Evolutionary conservation across 1,140 invertebrate species (phyloP), one percentile per base, ranked within the genome.

Genomic region (Drosophila trapezifrons): DNA sequence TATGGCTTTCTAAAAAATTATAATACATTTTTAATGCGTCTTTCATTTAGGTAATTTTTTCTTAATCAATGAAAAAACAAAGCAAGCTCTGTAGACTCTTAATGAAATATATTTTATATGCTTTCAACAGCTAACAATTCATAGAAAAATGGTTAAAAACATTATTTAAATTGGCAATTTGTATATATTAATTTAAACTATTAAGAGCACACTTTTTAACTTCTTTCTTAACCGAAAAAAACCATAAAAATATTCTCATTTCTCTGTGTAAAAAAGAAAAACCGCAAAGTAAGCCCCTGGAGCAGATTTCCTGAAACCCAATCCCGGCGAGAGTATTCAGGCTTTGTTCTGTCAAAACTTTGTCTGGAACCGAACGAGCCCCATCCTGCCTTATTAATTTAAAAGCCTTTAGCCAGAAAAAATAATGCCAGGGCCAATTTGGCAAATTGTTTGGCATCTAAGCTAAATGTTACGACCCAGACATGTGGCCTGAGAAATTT

Each of bases 401-500:
- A 74, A 84, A 73, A 80, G 77, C 56, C 71, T 60, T 78, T 78
- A 67, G 74, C 38, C 67, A 58, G 65, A 71, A 59, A 78, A 55
- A 49, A 73, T 71, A 67, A 80, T 64, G 59, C 56, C 67, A 57
- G 51, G 73, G 79, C 57, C 75, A 89, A 84, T 87, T 87, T 87
- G 58, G 49, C 51, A 89, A 87, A 84, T 87, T 83, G 84, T 71
- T 76, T 82, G 75, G 49, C 62, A 71, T 71, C 70, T 63, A 73
- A 76, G 80, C 58, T 78, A 76, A 81, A 78, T 86, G 69, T 80
- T 85, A 73, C 67, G 80, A 79, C 51, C 60, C 65, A 67, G 76
- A 84, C 72, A 81, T 82, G 80, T 84, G 77, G 57, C 40, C 47
- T 38, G 25, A 56, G 25, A 56, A 81, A 84, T 83, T 82, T 79